These are phyloP conservation scores for Linyphia triangularis DNA, from an alignment of 2,888 invertebrate genomes.

Conservation along the genomic window DNA sequence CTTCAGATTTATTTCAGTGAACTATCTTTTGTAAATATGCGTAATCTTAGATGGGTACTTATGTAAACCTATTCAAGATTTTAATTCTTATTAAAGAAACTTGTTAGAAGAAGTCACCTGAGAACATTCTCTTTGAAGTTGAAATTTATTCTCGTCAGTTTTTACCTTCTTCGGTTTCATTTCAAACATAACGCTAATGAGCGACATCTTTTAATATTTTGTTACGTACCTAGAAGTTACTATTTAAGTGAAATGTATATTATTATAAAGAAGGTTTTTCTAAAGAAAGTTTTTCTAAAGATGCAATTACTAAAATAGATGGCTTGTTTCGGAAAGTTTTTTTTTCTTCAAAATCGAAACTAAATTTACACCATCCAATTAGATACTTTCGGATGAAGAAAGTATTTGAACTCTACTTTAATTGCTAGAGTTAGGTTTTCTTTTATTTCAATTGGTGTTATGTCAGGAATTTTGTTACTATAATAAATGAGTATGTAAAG, in stretches of 20 bases:
- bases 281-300: neutral
- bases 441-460: too few relatives aligned
- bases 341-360: neutral
- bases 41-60: too few relatives aligned
- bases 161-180: neutral
- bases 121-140: constrained; percentile 16
- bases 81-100: neutral
- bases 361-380: neutral
- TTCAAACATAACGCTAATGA: constrained; percentile 20
- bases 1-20: too few relatives aligned
- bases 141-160: constrained; percentile 30
- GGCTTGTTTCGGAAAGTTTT: neutral
- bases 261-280: neutral
- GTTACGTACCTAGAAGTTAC: neutral
- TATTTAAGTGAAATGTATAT: constrained; percentile 10
- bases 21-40: too few relatives aligned
- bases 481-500: too few relatives aligned
- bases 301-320: neutral
- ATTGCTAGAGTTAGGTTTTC: too few relatives aligned
- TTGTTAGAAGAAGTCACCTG: neutral
- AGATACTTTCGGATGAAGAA: too few relatives aligned
- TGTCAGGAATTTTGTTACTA: too few relatives aligned
- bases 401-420: too few relatives aligned
- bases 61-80: neutral
- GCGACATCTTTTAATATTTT: constrained; percentile 18